Conservation (phyloP, 2,113 vertebrate genomes). For the Delphinus delphis region DNA sequence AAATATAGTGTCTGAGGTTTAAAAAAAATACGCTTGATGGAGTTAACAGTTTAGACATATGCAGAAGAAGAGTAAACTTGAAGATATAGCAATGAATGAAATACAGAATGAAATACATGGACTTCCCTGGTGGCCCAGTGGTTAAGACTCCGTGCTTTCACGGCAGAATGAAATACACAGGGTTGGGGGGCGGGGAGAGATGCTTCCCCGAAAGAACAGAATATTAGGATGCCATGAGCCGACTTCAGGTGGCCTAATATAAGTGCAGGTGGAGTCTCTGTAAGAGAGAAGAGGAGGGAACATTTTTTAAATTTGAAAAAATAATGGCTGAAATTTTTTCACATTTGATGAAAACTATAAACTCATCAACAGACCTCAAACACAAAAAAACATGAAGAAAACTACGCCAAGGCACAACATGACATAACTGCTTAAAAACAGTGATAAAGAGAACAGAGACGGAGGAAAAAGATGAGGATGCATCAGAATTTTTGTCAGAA, state of each 20-base stretch:
- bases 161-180: no score
- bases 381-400: not conserved
- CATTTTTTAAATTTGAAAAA: not conserved
- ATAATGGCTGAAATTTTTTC: not conserved
- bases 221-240: not conserved
- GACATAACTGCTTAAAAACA: not conserved
- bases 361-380: not conserved
- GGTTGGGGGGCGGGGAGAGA: no score
- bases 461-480: not conserved
- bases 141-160: no score
- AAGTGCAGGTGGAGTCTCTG: not conserved
- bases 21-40: not conserved
- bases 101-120: not conserved
- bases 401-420: not conserved
- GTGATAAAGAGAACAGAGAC: not conserved
- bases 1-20: not conserved
- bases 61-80: not conserved
- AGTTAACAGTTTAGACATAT: not conserved
- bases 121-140: no score
- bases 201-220: not conserved
- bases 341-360: not conserved
- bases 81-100: not conserved
- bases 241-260: not conserved
- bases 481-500: not conserved
- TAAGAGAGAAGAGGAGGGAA: not conserved